A percentile compares a stretch with the other conserved stretches of the same genome.
phyloP scores from a whole-genome alignment of 2,113 vertebrate species.

The Ophiodon elongatus region DNA sequence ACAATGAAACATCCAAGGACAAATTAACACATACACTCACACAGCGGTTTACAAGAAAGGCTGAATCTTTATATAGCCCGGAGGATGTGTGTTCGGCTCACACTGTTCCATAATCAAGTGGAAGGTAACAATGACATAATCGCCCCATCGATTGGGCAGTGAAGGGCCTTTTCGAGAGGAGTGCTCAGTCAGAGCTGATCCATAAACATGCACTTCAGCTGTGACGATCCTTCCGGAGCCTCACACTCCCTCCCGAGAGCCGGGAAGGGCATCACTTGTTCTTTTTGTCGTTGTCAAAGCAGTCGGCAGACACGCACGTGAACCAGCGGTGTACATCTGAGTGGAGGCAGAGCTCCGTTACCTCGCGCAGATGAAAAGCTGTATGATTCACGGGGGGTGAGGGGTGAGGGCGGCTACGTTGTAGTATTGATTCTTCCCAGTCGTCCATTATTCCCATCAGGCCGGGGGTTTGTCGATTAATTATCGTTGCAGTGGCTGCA shows the following conservation, averaged over 20 bases:
- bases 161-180: conserved; percentile 47
- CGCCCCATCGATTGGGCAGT: conserved; percentile 45
- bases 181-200: conserved; percentile 61
- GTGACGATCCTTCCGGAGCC: conserved; percentile 21
- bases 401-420: conserved; percentile 19
- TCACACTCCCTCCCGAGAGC: conserved; percentile 40
- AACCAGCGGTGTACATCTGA: conserved; percentile 29
- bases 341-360: conserved; percentile 23
- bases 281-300: conserved; percentile 2
- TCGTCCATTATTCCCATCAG: conserved; percentile 53
- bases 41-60: not conserved
- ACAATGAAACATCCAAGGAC: conserved; percentile 40
- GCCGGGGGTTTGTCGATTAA: conserved; percentile 54
- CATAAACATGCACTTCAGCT: conserved; percentile 58
- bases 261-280: conserved; percentile 35
- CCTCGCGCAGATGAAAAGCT: conserved; percentile 33
- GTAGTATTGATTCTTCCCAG: conserved; percentile 59
- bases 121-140: conserved; percentile 63
- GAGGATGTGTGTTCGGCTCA: not conserved
- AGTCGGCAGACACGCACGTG: conserved; percentile 14
- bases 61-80: conserved; percentile 17
- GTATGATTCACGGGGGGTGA: conserved; percentile 33
- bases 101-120: conserved; percentile 50
- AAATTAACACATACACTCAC: conserved; percentile 38
- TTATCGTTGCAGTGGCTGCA: conserved; percentile 19